Base-by-base conservation (phyloP, 2,797 vertebrate genomes). In the Luscinia megarhynchos region DNA sequence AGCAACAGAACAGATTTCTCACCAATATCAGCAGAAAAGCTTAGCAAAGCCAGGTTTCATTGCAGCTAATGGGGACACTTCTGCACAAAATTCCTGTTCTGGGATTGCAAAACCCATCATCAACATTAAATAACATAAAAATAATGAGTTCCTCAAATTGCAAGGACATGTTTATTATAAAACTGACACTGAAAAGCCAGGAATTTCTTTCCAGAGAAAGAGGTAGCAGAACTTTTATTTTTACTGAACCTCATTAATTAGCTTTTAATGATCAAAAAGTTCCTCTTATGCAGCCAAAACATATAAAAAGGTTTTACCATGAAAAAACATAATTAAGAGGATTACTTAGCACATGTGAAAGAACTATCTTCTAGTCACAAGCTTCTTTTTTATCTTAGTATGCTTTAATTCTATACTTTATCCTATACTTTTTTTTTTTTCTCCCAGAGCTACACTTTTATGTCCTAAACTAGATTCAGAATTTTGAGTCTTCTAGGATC, bases 371-470 rank as follows among this genome's bases (percentile, higher is more conserved):
- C 46, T 58, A 61, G 41, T 69, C 43, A 80, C 17, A 54, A 62
- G 14, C 38, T 74, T 73, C 50, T 84, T 68, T 94, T 91, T 89
- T 41, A 66, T 77, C 75, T 67, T 46, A 51, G 5, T 55, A 27
- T 0, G 1, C 15, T 84, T 91, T 68, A 87, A 87, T 89, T 91
- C 58, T 80, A 7, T 32, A 61, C 4, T 77, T 64, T 51, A 61
- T 74, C 63, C 26, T 34, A 11, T 12, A 30, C 4, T n/a, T 78
- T 73, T 76, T 61, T 46, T 50, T 75, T 85, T 82, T 85, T 18
- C 24, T 81, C 82, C 50, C 62, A 84, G 73, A 87, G 76, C 79
- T 87, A 94, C 24, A 46, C 68, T 96, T 96, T 95, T 40, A 94
- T 84, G 85, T 81, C 26, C n/a, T 80, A 84, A 94, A 88, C 76